phyloP scores from a whole-genome alignment of 2,888 invertebrate species.

The Macroteleia sp. region DNA sequence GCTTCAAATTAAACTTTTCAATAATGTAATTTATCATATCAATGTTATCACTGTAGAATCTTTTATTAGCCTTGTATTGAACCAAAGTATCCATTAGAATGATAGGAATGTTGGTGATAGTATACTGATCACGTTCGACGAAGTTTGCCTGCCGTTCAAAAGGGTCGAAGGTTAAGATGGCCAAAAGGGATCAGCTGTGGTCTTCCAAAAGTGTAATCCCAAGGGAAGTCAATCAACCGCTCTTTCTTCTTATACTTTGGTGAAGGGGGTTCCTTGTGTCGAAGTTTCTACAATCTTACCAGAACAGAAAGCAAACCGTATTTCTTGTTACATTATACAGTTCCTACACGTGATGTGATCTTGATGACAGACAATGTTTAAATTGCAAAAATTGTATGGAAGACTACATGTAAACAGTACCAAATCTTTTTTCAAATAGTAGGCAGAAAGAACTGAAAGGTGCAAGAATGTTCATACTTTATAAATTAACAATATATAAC shows the following conservation, averaged over 20 bases:
- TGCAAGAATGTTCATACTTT: too few species aligned
- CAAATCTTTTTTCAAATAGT: too few species aligned
- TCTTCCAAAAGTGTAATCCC: conserved; percentile 80
- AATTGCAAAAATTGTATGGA: too few species aligned
- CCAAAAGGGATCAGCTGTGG: conserved; percentile 82
- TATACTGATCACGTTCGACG: conserved; percentile 81
- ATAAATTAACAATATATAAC: too few species aligned
- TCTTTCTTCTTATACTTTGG: conserved; percentile 77
- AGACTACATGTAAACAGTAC: too few species aligned
- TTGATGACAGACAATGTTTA: too few species aligned
- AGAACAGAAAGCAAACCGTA: conserved; percentile 15
- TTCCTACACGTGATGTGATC: too few species aligned
- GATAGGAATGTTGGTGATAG: conserved; percentile 61
- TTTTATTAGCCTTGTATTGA: too few species aligned
- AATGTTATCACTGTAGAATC: too few species aligned
- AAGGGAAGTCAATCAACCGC: conserved; percentile 83
- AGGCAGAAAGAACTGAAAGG: too few species aligned
- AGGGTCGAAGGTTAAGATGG: conserved; percentile 75
- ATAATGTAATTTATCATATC: too few species aligned
- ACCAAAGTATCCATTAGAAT: conserved; percentile 54
- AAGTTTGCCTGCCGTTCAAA: conserved; percentile 70
- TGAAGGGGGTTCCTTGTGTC: conserved; percentile 71
- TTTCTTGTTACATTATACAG: conserved; percentile 8
- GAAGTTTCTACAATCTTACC: conserved; percentile 43
- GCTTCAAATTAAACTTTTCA: too few species aligned